These are phyloP conservation scores for Eristalis intricaria DNA, from an alignment of 2,888 invertebrate species.

Conservation along the genomic window DNA sequence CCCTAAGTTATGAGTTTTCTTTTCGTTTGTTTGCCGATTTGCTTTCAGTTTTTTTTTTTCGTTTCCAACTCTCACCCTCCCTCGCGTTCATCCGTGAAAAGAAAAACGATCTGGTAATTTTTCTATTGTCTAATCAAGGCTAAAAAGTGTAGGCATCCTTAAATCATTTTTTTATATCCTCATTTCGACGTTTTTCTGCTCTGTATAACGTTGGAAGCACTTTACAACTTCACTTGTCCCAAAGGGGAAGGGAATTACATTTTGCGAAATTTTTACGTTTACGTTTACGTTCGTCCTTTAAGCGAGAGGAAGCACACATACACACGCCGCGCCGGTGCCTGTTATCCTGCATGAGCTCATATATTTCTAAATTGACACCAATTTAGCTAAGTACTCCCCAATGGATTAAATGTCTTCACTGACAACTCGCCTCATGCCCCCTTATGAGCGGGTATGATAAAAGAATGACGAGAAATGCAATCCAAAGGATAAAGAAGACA, in stretches of 20 bases:
- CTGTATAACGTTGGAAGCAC: neutral
- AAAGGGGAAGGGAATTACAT: constrained; percentile 25
- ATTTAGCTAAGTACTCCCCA: constrained; percentile 70
- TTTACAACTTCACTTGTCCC: constrained; percentile 33
- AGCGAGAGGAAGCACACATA: neutral
- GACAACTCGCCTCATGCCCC: constrained; percentile 37
- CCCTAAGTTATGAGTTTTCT: constrained; percentile 47
- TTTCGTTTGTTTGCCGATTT: constrained; percentile 23
- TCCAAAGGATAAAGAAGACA: constrained; percentile 49
- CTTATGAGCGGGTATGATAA: neutral
- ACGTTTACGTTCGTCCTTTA: constrained; percentile 11
- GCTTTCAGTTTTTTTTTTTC: constrained; percentile 8
- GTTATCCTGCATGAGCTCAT: constrained; percentile 41
- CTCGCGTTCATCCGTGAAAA: constrained; percentile 18
- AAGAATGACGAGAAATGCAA: constrained; percentile 46
- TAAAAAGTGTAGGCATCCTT: constrained; percentile 50
- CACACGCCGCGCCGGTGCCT: neutral
- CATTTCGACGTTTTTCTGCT: constrained; percentile 2
- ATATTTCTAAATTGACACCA: constrained; percentile 71
- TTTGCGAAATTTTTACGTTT: constrained; percentile 17
- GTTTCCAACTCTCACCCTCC: neutral
- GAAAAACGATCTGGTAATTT: constrained; percentile 68
- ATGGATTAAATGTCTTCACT: constrained; percentile 66
- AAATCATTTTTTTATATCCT: constrained; percentile 58
- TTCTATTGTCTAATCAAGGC: constrained; percentile 70